Evolutionary conservation across 2,113 vertebrate species (phyloP), one percentile per base, ranked within the genome.

Genomic region (Sialia sialis): DNA sequence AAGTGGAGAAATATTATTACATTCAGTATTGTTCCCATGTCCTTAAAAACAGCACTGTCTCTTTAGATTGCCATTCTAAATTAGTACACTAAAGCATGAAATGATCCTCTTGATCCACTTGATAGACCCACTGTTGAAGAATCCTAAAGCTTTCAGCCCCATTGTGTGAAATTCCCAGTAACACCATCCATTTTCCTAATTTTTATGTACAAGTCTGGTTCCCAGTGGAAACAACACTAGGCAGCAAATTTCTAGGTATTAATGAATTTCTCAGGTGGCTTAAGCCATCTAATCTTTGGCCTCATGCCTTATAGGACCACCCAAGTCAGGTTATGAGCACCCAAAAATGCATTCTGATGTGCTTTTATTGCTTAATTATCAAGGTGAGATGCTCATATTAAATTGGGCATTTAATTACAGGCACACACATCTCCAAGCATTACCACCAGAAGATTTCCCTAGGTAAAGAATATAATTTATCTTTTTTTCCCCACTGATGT

Each of bases 301-400:
- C 90, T 95, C 67, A 38, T 76, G 68, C 56, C 92, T 95, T 97
- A 84, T 2, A 78, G 78, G 43, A 87, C 48, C 44, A 96, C 86
- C 84, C 58, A 93, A 96, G 74, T 70, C 77, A 89, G 20, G 78
- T 59, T 95, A 88, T 93, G 96, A 96, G 94, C 79, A 13, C 83
- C 94, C 75, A 97, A 94, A 97, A 98, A 95, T 64, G 51, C 77
- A 94, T 41, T 96, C 73, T 98, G 94, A 92, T 97, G 87, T 86
- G 90, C 18, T 88, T 94, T 98, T 94, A 98, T 97, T 97, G 96
- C 96, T 97, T 97, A 98, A 98, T 97, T 97, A 97, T 78, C 92
- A 96, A 98, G 94, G 95, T 97, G 93, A 98, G 97, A 94, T 90
- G 72, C 41, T 97, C 25, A 30, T 91, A 97, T 96, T 98, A 96